Percentiles rank a stretch among this genome's conserved stretches.
phyloP scores from a whole-genome alignment of 2,113 vertebrate genomes.

The Donacobius atricapilla region DNA sequence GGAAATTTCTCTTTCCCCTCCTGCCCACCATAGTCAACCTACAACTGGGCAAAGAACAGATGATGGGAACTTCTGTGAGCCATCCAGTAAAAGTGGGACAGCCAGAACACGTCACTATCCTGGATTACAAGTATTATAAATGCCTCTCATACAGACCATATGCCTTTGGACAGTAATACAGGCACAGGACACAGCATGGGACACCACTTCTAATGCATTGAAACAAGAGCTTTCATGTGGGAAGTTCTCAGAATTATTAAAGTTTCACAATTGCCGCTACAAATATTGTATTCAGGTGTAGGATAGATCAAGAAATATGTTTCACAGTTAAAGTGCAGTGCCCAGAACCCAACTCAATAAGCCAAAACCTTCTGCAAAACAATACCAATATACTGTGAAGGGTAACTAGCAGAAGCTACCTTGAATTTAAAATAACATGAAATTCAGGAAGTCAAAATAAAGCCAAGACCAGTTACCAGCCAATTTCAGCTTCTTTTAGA shows the following conservation, averaged over 20 bases:
- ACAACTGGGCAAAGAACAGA: background rate
- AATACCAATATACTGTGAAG: background rate
- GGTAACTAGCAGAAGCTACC: background rate
- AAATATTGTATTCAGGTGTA: background rate
- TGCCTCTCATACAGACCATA: background rate
- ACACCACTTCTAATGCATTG: background rate
- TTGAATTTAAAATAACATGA: background rate
- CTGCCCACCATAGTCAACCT: background rate
- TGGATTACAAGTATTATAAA: background rate
- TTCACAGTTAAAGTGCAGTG: background rate
- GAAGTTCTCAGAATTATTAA: background rate
- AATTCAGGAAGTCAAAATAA: background rate
- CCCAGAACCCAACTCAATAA: background rate
- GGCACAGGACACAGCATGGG: background rate
- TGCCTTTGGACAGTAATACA: background rate
- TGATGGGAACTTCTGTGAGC: background rate
- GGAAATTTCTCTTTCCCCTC: conserved; percentile 19
- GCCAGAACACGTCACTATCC: background rate
- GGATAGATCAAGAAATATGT: background rate
- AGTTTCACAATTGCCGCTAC: background rate
- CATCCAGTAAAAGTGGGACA: background rate
- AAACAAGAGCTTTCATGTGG: background rate
- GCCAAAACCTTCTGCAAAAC: background rate
- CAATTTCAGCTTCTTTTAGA: background rate
- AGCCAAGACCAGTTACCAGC: background rate